phyloP scores from a whole-genome alignment of 1,140 invertebrate species.

The Aphis craccivora region DNA sequence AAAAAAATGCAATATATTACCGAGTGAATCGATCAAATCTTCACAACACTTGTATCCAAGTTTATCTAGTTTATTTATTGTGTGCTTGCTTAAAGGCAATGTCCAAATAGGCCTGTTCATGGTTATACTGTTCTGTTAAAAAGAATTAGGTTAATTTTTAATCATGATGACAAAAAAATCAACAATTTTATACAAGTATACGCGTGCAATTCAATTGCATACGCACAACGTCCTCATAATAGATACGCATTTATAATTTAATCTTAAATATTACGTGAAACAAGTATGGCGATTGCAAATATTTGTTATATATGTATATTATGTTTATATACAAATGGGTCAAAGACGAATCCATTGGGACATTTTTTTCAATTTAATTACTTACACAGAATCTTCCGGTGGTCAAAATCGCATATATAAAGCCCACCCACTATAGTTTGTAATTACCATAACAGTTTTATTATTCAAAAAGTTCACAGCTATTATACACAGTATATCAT shows the following conservation, averaged over 20 bases:
- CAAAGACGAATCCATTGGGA: conserved; percentile 33
- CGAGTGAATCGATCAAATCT: background rate
- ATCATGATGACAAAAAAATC: background rate
- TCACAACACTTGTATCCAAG: conserved; percentile 42
- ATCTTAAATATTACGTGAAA: background rate
- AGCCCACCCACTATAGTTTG: background rate
- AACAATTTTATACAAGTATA: background rate
- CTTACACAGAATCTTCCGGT: conserved; percentile 2
- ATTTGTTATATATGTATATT: background rate
- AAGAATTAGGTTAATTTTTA: conserved; percentile 34
- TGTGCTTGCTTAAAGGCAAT: conserved; percentile 33
- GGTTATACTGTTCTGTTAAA: background rate
- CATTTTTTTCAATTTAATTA: conserved; percentile 41
- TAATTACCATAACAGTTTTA: conserved; percentile 34
- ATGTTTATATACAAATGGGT: conserved; percentile 19
- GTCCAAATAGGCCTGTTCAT: conserved; percentile 52
- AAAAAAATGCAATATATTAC: conserved; percentile 24
- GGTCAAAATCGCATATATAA: conserved; percentile 33
- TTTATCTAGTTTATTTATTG: conserved; percentile 12
- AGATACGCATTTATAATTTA: conserved; percentile 4
- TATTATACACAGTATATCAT: background rate
- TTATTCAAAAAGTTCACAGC: conserved; percentile 1
- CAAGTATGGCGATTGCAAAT: background rate
- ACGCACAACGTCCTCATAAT: background rate
- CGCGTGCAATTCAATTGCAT: conserved; percentile 16